Conservation (phyloP, 2,113 vertebrate genomes). For the Cyanistes caeruleus region DNA sequence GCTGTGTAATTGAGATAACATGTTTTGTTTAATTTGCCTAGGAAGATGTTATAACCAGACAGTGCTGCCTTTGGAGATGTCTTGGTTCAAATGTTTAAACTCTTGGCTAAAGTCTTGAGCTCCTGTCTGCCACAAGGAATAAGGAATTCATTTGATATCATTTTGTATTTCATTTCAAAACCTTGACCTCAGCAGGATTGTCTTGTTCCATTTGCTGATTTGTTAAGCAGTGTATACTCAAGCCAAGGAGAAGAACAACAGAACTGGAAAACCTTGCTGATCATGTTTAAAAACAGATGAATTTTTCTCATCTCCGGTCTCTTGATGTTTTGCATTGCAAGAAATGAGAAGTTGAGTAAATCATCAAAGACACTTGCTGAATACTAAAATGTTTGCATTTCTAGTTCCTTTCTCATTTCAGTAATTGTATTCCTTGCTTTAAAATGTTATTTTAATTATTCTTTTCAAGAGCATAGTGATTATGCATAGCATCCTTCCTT, state of each 20-base stretch:
- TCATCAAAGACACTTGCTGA: neutral
- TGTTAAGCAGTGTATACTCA: neutral
- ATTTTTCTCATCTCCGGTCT: neutral
- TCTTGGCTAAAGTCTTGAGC: neutral
- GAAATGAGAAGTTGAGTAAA: neutral
- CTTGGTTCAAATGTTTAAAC: neutral
- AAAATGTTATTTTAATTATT: neutral
- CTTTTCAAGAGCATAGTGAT: neutral
- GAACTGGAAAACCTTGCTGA: neutral
- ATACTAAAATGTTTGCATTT: neutral
- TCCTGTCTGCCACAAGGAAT: neutral
- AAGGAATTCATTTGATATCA: fast-evolving
- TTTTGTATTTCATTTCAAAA: neutral
- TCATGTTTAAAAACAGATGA: neutral
- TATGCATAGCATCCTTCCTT: neutral
- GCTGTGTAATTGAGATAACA: neutral
- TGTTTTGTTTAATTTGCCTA: neutral
- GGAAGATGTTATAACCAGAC: neutral
- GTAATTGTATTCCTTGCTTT: neutral
- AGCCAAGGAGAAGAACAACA: neutral
- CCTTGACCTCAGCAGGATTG: neutral
- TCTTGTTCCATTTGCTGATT: neutral
- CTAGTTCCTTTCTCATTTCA: neutral
- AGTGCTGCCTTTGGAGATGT: neutral
- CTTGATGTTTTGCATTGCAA: neutral